Evolutionary conservation across 2,888 invertebrate genomes (phyloP).

Genomic region (Antitype chi): DNA sequence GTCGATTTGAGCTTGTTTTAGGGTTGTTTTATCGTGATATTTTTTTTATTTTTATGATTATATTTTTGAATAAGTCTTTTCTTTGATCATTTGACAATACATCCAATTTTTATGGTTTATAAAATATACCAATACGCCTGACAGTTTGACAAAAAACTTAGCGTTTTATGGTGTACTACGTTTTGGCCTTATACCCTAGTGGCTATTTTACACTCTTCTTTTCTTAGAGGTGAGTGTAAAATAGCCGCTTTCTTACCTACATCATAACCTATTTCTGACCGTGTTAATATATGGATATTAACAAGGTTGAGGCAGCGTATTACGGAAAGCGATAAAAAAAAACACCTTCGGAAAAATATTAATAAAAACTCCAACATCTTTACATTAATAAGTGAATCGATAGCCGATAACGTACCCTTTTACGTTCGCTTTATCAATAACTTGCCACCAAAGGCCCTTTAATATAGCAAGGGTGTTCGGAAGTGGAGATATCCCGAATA

Average conservation of each 20-base stretch:
- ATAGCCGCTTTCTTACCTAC: no score
- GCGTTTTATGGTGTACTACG: no score
- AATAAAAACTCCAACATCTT: slow-evolving; percentile 51
- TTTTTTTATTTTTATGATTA: no score
- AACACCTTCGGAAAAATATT: slow-evolving; percentile 49
- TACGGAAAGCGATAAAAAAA: slow-evolving; percentile 21
- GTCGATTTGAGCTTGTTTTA: no score
- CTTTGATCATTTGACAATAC: no score
- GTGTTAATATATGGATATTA: background rate
- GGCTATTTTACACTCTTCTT: background rate
- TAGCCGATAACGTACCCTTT: slow-evolving; percentile 72
- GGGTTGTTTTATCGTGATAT: no score
- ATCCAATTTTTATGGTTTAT: no score
- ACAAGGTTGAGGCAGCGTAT: background rate
- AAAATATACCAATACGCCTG: no score
- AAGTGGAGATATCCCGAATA: slow-evolving; percentile 87
- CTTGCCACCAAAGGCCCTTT: slow-evolving; percentile 77
- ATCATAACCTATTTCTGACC: no score
- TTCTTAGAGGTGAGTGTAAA: background rate
- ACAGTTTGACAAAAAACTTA: no score
- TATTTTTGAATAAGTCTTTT: no score
- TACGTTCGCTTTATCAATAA: slow-evolving; percentile 77
- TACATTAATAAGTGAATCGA: slow-evolving; percentile 71
- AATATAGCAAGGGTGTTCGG: slow-evolving; percentile 80
- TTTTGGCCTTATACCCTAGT: no score